Percentiles rank a stretch among this genome's conserved stretches.
Conservation (phyloP, 2,888 invertebrate genomes). For the Pherbina coryleti region DNA sequence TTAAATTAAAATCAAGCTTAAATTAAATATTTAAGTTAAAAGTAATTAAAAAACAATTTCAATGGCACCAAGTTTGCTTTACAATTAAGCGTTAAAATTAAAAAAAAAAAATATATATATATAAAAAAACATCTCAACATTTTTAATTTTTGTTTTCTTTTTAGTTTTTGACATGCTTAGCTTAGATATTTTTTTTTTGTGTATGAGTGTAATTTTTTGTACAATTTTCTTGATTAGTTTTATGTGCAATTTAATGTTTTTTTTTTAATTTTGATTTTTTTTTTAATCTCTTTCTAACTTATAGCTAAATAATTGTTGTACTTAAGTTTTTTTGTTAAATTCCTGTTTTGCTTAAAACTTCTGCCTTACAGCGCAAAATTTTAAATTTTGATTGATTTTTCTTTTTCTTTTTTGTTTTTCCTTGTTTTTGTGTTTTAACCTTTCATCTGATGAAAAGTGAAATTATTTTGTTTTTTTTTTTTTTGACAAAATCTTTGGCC, state of each 20-base stretch:
- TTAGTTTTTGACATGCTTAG: not conserved
- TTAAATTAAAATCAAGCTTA: not conserved
- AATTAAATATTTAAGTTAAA: not conserved
- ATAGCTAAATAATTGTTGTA: slow-evolving; percentile 49
- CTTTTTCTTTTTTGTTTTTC: no score
- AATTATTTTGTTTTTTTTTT: not conserved
- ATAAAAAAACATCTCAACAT: slow-evolving; percentile 47
- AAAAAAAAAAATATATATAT: slow-evolving; percentile 30
- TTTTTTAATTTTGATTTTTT: slow-evolving; percentile 23
- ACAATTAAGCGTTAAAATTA: not conserved
- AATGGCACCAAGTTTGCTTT: slow-evolving; percentile 20
- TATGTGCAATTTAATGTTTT: slow-evolving; percentile 36
- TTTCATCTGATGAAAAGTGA: not conserved
- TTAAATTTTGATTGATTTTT: slow-evolving; percentile 25
- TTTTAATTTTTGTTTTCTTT: not conserved
- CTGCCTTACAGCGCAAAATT: slow-evolving; percentile 31
- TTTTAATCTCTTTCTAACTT: slow-evolving; percentile 35
- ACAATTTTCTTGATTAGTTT: slow-evolving; percentile 3
- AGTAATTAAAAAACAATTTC: not conserved
- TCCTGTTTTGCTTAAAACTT: slow-evolving; percentile 44
- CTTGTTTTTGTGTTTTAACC: no score
- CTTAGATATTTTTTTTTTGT: slow-evolving; percentile 20
- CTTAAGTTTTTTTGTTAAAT: slow-evolving; percentile 47
- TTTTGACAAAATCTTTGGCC: not conserved
- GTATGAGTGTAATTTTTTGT: not conserved